Evolutionary conservation across 35 echinoderm and acorn worm genomes (phyloP).

Genomic region (Ptychodera flava): DNA sequence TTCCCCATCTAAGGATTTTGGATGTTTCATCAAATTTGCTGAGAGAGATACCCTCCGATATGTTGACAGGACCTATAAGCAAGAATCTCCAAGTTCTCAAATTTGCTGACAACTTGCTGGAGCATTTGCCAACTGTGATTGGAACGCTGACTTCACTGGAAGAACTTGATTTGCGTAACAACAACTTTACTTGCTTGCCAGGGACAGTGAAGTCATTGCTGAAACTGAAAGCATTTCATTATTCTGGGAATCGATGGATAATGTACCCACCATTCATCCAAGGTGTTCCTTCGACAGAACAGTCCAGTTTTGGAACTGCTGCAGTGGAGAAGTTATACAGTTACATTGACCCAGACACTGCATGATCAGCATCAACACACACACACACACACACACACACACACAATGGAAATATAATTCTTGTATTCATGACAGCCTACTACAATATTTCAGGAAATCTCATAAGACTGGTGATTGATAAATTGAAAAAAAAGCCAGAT

Average conservation of each 20-base stretch:
- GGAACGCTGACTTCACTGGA: slow-evolving; percentile 3
- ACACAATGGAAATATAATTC: no score
- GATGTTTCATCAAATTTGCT: slow-evolving; percentile 17
- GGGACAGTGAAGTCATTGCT: slow-evolving; percentile 4
- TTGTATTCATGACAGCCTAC: no score
- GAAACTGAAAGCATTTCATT: slow-evolving; percentile 33
- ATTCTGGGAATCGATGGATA: slow-evolving; percentile 28
- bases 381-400: no score
- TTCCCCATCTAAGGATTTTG: background rate
- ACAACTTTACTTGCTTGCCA: slow-evolving; percentile 15
- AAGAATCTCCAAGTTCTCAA: background rate
- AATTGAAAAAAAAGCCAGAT: no score
- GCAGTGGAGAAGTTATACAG: background rate
- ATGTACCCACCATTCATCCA: slow-evolving; percentile 23
- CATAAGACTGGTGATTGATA: no score
- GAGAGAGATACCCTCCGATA: slow-evolving; percentile 5
- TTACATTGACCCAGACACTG: background rate
- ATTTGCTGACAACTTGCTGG: slow-evolving; percentile 10
- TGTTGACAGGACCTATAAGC: background rate
- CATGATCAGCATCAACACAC: no score
- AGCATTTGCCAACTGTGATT: slow-evolving; percentile 14
- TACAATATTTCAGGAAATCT: no score
- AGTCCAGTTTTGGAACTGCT: slow-evolving; percentile 19
- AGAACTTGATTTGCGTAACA: slow-evolving; percentile 21
- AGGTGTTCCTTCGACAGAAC: slow-evolving; percentile 13